Conservation (phyloP, 1,140 invertebrate genomes). For the Drosophila azteca region DNA sequence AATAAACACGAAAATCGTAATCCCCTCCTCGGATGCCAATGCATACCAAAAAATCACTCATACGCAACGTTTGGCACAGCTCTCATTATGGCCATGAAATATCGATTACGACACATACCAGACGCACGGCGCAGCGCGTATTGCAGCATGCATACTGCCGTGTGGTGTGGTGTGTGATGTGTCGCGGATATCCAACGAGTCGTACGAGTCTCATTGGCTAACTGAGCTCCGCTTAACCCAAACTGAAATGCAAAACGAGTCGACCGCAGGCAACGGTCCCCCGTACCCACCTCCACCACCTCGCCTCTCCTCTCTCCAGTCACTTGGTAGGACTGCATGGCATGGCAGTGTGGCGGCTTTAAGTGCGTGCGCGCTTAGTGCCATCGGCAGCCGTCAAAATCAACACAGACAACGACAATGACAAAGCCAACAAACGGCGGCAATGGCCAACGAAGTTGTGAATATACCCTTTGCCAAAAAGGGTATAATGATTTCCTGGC, state of each 20-base stretch:
- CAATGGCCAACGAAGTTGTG: constrained; percentile 1
- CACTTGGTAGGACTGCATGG: constrained; percentile 60
- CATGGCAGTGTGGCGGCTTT: constrained; percentile 55
- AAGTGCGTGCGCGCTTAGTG: constrained; percentile 78
- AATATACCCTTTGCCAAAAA: background rate
- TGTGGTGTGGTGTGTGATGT: constrained; percentile 19
- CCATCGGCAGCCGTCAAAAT: constrained; percentile 79
- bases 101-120: constrained; percentile 69
- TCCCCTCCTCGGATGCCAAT: constrained; percentile 25
- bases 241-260: constrained; percentile 63
- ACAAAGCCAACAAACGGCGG: constrained; percentile 19
- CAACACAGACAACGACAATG: constrained; percentile 53
- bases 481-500: background rate
- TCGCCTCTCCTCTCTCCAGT: background rate
- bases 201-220: background rate
- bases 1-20: constrained; percentile 29
- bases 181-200: constrained; percentile 41
- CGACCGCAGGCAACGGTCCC: constrained; percentile 35
- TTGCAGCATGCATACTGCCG: constrained; percentile 24
- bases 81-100: constrained; percentile 71
- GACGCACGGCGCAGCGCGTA: constrained; percentile 2
- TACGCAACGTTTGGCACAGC: constrained; percentile 63
- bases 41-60: constrained; percentile 67
- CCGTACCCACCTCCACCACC: background rate
- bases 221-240: constrained; percentile 1